phyloP scores from a whole-genome alignment of 2,888 invertebrate genomes.

The Orthosia incerta region DNA sequence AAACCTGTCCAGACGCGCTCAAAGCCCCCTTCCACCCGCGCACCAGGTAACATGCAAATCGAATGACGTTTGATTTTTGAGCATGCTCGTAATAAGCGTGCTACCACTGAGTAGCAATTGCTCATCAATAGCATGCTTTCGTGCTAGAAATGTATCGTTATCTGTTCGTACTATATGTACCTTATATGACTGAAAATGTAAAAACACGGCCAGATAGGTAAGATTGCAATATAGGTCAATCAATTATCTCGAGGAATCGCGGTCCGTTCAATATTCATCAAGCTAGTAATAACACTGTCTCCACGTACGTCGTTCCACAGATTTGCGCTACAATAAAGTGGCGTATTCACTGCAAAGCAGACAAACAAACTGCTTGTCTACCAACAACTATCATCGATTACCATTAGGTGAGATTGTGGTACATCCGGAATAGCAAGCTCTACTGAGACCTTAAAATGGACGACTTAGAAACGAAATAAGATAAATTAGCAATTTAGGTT shows the following conservation, averaged over 20 bases:
- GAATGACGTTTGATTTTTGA: too few species aligned
- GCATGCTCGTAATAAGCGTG: too few species aligned
- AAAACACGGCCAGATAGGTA: not conserved
- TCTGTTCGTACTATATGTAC: too few species aligned
- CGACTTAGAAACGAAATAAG: too few species aligned
- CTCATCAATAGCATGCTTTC: too few species aligned
- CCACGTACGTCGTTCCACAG: not conserved
- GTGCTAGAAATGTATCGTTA: too few species aligned
- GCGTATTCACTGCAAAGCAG: conserved; percentile 2
- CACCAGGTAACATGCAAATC: too few species aligned
- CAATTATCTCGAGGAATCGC: not conserved
- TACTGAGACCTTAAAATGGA: not conserved
- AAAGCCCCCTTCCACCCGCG: too few species aligned
- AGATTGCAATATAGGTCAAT: conserved; percentile 17
- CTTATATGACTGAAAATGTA: not conserved
- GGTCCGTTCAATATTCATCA: conserved; percentile 17
- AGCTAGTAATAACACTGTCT: conserved; percentile 10
- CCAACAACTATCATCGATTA: not conserved
- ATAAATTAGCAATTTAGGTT: too few species aligned
- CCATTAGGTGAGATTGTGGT: not conserved
- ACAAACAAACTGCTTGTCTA: not conserved
- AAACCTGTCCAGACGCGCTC: too few species aligned
- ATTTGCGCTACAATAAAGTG: not conserved
- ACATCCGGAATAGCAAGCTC: too few species aligned
- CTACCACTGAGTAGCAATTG: too few species aligned